Conservation (phyloP, 2,797 vertebrate species). For the Chrysocyon brachyurus region DNA sequence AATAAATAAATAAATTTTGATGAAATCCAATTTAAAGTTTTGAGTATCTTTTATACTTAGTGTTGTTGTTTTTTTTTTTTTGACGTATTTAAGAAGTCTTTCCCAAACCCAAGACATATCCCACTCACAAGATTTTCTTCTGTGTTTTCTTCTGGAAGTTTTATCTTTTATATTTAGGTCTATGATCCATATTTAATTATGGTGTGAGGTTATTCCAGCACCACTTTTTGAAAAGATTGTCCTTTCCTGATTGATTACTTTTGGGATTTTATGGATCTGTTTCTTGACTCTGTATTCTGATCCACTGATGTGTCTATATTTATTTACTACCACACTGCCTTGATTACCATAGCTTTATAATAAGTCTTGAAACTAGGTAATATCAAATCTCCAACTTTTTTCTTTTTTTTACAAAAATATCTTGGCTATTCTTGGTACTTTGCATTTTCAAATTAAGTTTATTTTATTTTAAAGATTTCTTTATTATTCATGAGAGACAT, state of each 20-base stretch:
- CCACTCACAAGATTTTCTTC: neutral
- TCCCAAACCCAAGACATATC: neutral
- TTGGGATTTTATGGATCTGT: neutral
- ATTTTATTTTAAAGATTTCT: no score
- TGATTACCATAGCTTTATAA: neutral
- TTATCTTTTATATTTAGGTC: neutral
- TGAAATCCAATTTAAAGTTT: neutral
- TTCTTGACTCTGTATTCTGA: neutral
- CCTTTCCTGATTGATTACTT: neutral
- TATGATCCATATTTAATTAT: neutral
- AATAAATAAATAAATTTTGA: neutral
- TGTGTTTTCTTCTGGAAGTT: neutral
- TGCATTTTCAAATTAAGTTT: neutral
- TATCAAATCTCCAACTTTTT: neutral
- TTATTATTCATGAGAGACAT: neutral
- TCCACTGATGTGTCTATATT: neutral
- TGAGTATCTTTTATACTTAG: neutral
- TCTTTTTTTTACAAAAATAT: neutral
- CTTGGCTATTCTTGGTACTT: neutral
- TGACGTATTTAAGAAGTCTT: neutral
- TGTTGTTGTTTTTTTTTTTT: slow-evolving; percentile 49
- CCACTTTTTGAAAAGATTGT: neutral
- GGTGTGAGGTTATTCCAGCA: neutral
- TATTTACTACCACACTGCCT: neutral
- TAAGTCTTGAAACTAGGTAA: neutral